Base-by-base conservation (phyloP, 2,113 vertebrate species). In the Myxocyprinus asiaticus region DNA sequence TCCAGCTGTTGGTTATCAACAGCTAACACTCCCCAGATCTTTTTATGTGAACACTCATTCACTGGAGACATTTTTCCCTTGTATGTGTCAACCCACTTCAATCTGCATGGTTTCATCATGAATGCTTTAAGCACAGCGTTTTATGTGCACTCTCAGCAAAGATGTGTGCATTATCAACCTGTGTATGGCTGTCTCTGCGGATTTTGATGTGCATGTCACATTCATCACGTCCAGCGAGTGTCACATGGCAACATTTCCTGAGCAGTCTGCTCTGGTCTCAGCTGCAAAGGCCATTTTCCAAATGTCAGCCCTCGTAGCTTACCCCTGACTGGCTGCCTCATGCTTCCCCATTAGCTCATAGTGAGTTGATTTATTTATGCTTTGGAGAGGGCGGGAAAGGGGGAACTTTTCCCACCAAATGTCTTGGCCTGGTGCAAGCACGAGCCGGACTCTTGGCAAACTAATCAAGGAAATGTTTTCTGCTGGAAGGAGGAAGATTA, bases 331-430 rank as follows among this genome's bases (percentile, higher is more conserved):
- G 59, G 71, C 79, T 81, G 76, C 79, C 64, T 81, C 64, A 76
- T 81, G 79, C 64, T 90, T 91, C 65, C 72, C 86, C 85, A 93
- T 91, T 90, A 91, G 89, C 89, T 90, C 86, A 87, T 88, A 87
- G 86, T 82, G 81, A 89, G 90, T 83, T 92, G 88, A 91, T 92
- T 93, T 92, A 93, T 92, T 92, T 90, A 85, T 90, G 90, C 90
- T 91, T 91, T 90, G 61, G 65, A 88, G 81, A 88, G 86, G 83
- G 84, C 88, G 89, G 87, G 88, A 91, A 86, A 86, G 82, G 77
- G 78, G 83, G 86, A 90, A 86, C 81, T 86, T 93, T 93, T 91
- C 91, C 91, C 91, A 91, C 90, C 87, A 89, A 90, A 85, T 74
- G 83, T 86, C 82, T 91, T 91, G 90, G 91, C 91, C 89, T 88